These are phyloP conservation scores for Ophiodon elongatus DNA, from an alignment of 2,113 vertebrate species.

Conservation along the genomic window DNA sequence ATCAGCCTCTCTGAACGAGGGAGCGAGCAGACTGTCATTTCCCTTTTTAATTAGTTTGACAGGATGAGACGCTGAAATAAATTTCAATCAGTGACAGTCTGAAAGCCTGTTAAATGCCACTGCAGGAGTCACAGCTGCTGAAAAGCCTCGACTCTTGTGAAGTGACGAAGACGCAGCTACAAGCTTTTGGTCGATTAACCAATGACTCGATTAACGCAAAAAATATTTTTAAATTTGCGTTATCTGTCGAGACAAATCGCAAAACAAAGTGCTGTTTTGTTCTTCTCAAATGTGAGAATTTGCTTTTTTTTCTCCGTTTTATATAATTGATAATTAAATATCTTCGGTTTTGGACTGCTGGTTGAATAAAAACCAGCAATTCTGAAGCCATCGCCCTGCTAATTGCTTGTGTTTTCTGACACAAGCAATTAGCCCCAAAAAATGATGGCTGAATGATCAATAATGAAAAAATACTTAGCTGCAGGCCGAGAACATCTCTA, in stretches of 20 bases:
- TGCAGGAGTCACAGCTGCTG: slow-evolving; percentile 23
- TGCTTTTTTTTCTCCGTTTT: neutral
- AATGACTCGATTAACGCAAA: neutral
- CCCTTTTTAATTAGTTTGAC: slow-evolving; percentile 54
- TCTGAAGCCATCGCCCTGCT: neutral
- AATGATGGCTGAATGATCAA: neutral
- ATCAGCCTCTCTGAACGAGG: neutral
- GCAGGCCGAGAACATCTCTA: neutral
- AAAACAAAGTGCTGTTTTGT: neutral
- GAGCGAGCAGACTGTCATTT: slow-evolving; percentile 39
- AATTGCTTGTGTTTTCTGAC: neutral
- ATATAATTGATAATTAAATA: neutral
- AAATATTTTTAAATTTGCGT: neutral
- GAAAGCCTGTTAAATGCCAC: slow-evolving; percentile 45
- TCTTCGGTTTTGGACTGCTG: neutral
- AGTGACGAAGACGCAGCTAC: neutral
- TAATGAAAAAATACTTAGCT: neutral
- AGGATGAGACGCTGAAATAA: slow-evolving; percentile 41
- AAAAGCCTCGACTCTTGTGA: slow-evolving; percentile 3
- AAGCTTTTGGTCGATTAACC: neutral
- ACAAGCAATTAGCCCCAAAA: neutral
- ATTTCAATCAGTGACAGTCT: slow-evolving; percentile 42
- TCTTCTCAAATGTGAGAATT: neutral
- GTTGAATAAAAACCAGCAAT: neutral
- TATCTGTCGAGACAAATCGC: neutral